Evolutionary conservation across 2,113 vertebrate species (phyloP).

Genomic region (Fregetta grallaria): DNA sequence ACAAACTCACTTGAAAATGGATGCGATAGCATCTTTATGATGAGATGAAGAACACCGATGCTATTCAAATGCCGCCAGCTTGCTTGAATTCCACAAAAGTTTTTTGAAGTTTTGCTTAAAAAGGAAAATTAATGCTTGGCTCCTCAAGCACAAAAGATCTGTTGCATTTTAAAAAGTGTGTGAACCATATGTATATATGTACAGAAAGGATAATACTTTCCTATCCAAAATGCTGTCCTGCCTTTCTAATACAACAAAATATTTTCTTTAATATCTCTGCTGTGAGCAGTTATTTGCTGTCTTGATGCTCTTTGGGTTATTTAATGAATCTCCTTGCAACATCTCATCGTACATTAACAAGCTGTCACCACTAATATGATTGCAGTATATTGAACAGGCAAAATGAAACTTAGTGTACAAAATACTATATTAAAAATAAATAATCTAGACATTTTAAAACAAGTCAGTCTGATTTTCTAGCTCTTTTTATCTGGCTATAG

Average conservation of each 20-base stretch:
- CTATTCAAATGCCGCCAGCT: neutral
- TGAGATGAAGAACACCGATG: neutral
- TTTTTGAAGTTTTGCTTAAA: neutral
- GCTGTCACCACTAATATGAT: neutral
- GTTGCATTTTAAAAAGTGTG: neutral
- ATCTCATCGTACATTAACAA: neutral
- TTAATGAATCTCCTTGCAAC: neutral
- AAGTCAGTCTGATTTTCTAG: neutral
- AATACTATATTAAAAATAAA: neutral
- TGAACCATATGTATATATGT: neutral
- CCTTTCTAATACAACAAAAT: neutral
- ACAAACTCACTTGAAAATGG: neutral
- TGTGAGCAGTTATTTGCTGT: neutral
- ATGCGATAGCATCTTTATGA: neutral
- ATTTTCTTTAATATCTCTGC: neutral
- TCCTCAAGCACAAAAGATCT: neutral
- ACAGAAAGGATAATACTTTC: neutral
- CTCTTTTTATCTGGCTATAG: neutral
- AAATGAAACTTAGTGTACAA: neutral
- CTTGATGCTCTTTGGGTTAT: neutral
- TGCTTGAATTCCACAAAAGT: neutral
- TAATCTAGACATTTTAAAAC: neutral
- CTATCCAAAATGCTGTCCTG: neutral
- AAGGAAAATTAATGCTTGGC: neutral
- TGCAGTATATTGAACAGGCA: neutral